phyloP scores from a whole-genome alignment of 2,888 invertebrate species.

The Apotomis betuletana region DNA sequence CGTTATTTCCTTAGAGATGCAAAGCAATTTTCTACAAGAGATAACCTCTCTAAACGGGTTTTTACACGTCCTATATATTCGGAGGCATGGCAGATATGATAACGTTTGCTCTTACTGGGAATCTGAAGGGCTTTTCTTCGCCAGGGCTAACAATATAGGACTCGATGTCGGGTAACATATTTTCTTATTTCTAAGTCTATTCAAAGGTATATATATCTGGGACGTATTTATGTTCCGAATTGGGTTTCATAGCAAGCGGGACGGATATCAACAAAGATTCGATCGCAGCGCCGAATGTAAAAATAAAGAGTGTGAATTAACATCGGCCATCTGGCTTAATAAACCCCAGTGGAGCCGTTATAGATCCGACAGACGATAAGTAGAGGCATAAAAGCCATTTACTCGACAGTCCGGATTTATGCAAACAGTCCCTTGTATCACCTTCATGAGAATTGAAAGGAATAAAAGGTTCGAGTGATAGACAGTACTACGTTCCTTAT shows the following conservation, averaged over 20 bases:
- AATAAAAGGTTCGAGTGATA: slow-evolving; percentile 30
- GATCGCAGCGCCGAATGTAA: slow-evolving; percentile 36
- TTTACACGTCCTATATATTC: slow-evolving; percentile 65
- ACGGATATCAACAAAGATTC: slow-evolving; percentile 21
- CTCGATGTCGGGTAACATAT: slow-evolving; percentile 12
- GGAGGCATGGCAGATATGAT: slow-evolving; percentile 41
- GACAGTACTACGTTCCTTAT: slow-evolving; percentile 22
- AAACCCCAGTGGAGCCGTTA: slow-evolving; percentile 48
- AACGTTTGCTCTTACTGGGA: slow-evolving; percentile 30
- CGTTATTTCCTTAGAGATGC: slow-evolving; percentile 80
- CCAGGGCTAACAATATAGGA: slow-evolving; percentile 15
- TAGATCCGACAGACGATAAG: slow-evolving; percentile 50
- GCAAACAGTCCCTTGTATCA: slow-evolving; percentile 50
- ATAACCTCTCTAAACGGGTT: slow-evolving; percentile 73
- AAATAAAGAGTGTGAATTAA: slow-evolving; percentile 54
- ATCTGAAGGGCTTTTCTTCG: slow-evolving; percentile 32
- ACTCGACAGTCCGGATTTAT: slow-evolving; percentile 50
- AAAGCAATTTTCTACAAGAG: slow-evolving; percentile 80
- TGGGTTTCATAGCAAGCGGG: slow-evolving; percentile 14
- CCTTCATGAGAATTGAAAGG: slow-evolving; percentile 38
- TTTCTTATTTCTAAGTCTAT: slow-evolving; percentile 3
- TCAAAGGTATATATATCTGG: neutral
- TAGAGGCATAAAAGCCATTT: slow-evolving; percentile 51
- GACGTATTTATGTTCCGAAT: neutral
- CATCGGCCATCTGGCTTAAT: slow-evolving; percentile 60